Evolutionary conservation across 2,113 vertebrate species (phyloP), one percentile per base, ranked within the genome.

Genomic region (Tichodroma muraria): DNA sequence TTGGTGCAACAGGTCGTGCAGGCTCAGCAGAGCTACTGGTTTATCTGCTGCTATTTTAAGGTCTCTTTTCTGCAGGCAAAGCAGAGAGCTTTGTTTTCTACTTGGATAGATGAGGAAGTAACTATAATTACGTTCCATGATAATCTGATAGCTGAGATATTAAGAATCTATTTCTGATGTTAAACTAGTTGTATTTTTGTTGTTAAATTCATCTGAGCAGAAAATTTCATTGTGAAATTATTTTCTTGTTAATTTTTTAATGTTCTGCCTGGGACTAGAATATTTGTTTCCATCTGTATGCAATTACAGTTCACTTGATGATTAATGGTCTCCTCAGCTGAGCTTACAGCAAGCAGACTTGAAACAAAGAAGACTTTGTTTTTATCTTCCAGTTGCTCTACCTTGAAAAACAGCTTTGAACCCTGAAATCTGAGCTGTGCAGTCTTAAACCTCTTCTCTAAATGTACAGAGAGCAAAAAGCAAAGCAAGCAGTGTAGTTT

Each of bases 261-360:
- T 66, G 16, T 77, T 86, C 24, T 94, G 9, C 76, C 73, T 85
- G 15, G 93, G 38, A 78, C 50, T 65, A 70, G 30, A 72, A 4
- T 78, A 80, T 88, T 82, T 80, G 13, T 90, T 83, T 66, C 45
- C 63, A 80, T 96, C 61, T 87, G 52, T 76, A 17, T 68, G 25
- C 59, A 73, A 27, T 79, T 96, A 16, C 11, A 65, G 49, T 90
- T 87, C 85, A 63, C 63, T 49, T 94, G 76, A 49, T 83, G 85
- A 95, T 81, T 92, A 95, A 90, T 86, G 35, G 27, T 88, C 42
- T 95, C 56, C 68, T 94, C 60, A 84, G 72, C 56, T 94, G 79
- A 92, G 68, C 38, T 88, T 85, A 66, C 33, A 70, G 60, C 52
- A 80, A 75, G 63, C 68, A 78, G 42, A 70, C 60, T 66, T 44